These are phyloP conservation scores for Mohoua ochrocephala DNA, from an alignment of 2,113 vertebrate species.

Conservation along the genomic window DNA sequence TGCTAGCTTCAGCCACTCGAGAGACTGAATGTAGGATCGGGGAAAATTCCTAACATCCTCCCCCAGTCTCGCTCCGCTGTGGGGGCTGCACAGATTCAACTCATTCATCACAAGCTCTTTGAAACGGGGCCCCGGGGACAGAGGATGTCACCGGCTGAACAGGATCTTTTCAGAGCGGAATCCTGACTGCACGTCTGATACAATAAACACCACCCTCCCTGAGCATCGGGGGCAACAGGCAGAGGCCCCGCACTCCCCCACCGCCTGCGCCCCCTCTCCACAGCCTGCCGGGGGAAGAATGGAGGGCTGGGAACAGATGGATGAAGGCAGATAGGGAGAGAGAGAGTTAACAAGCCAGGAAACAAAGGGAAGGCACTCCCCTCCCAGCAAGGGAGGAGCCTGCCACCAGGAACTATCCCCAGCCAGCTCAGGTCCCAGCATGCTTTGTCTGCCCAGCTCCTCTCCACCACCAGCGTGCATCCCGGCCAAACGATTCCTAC, in stretches of 20 bases:
- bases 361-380: slow-evolving; percentile 65
- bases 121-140: neutral
- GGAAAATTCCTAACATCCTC: slow-evolving; percentile 57
- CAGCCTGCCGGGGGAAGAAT: neutral
- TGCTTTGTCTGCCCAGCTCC: slow-evolving; percentile 45
- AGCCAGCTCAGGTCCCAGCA: slow-evolving; percentile 47
- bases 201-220: neutral
- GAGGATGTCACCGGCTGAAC: slow-evolving; percentile 34
- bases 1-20: slow-evolving; percentile 33
- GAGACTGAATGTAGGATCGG: slow-evolving; percentile 31
- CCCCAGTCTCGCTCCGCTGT: slow-evolving; percentile 35
- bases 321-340: slow-evolving; percentile 50
- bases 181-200: neutral
- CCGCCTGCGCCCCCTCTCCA: neutral
- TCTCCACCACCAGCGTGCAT: neutral
- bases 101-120: slow-evolving; percentile 49
- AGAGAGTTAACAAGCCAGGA: slow-evolving; percentile 69
- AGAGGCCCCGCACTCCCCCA: neutral
- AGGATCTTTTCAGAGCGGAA: slow-evolving; percentile 1
- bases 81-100: slow-evolving; percentile 44
- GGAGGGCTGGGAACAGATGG: slow-evolving; percentile 52
- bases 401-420: slow-evolving; percentile 60
- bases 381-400: slow-evolving; percentile 58
- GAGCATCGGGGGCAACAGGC: neutral
- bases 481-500: neutral